Percentiles rank a stretch among this genome's conserved stretches.
Evolutionary conservation across 2,888 invertebrate species (phyloP).

Genomic region (Lacanobia wlatinum): DNA sequence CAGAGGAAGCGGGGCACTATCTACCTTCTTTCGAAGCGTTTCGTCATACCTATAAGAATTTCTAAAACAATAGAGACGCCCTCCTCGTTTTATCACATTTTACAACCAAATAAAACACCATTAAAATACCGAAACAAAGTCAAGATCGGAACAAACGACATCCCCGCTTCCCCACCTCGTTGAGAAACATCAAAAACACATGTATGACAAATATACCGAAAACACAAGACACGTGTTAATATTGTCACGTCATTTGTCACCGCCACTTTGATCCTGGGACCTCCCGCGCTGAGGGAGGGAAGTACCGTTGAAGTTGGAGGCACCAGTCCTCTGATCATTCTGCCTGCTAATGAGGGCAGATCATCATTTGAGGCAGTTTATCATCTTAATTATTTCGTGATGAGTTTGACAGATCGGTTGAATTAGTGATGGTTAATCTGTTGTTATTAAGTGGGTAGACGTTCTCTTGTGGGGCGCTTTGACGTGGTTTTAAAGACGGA

Average conservation of each 20-base stretch:
- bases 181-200: slow-evolving; percentile 50
- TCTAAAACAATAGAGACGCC: not conserved
- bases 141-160: slow-evolving; percentile 24
- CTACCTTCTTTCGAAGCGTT: no score
- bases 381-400: slow-evolving; percentile 58
- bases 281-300: slow-evolving; percentile 57
- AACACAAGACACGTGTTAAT: slow-evolving; percentile 66
- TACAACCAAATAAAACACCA: slow-evolving; percentile 8
- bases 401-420: slow-evolving; percentile 41
- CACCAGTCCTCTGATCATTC: slow-evolving; percentile 55
- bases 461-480: slow-evolving; percentile 16
- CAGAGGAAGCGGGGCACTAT: no score
- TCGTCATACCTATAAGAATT: not conserved
- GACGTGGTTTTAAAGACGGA: slow-evolving; percentile 14
- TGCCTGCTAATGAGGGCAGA: slow-evolving; percentile 55
- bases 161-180: slow-evolving; percentile 10
- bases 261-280: slow-evolving; percentile 62
- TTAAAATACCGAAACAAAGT: slow-evolving; percentile 27
- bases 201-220: slow-evolving; percentile 55
- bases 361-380: slow-evolving; percentile 33
- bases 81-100: not conserved
- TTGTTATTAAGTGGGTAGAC: slow-evolving; percentile 25
- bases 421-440: slow-evolving; percentile 49
- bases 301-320: slow-evolving; percentile 46
- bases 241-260: slow-evolving; percentile 70